Percentiles rank a stretch among this genome's conserved stretches.
phyloP scores from a whole-genome alignment of 2,113 vertebrate species.

The Penelope pileata region DNA sequence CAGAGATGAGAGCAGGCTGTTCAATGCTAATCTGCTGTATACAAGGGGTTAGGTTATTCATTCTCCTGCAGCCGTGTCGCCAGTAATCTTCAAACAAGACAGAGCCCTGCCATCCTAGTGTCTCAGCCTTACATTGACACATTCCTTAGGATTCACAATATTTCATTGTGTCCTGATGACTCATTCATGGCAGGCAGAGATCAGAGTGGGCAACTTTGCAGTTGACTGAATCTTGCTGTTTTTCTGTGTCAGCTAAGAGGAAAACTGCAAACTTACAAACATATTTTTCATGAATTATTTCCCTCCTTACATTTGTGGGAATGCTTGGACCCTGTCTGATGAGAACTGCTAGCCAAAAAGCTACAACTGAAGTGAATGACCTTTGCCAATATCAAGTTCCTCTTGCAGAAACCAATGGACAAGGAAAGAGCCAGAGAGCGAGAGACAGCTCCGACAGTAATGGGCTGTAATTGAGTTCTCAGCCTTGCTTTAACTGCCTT shows the following conservation, averaged over 20 bases:
- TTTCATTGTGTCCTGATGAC: background rate
- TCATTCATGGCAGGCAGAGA: background rate
- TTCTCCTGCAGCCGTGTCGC: background rate
- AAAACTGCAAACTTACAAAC: background rate
- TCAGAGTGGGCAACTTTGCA: background rate
- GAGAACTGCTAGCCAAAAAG: background rate
- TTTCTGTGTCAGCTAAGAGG: background rate
- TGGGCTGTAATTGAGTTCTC: slow-evolving; percentile 77
- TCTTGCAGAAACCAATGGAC: slow-evolving; percentile 48
- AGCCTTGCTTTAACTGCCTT: slow-evolving; percentile 71
- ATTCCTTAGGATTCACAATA: background rate
- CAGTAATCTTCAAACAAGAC: background rate
- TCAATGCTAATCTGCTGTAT: background rate
- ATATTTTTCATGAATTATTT: background rate
- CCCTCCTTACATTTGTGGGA: background rate
- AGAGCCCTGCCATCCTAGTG: background rate
- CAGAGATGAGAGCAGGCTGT: background rate
- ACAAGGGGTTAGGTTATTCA: background rate
- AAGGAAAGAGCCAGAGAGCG: slow-evolving; percentile 10
- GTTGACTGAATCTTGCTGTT: background rate
- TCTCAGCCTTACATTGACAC: background rate
- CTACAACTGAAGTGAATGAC: slow-evolving; percentile 9
- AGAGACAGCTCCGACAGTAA: slow-evolving; percentile 56
- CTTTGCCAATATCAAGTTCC: background rate
- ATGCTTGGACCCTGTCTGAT: background rate